Evolutionary conservation across 2,888 invertebrate genomes (phyloP).

Genomic region (Pachliopta kotzebuea): DNA sequence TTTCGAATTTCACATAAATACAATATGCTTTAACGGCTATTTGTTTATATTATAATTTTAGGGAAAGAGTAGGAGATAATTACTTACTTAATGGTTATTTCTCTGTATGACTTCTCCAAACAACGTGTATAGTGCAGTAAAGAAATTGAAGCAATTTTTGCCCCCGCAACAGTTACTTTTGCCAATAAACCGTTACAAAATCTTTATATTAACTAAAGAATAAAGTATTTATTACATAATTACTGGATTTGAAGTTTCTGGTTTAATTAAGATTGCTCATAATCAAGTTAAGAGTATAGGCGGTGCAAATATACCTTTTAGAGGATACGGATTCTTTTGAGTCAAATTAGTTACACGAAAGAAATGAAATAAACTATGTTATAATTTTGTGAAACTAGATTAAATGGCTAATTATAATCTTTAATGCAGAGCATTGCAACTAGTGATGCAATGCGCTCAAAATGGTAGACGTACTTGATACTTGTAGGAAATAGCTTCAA

Average conservation of each 20-base stretch:
- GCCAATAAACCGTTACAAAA: no score
- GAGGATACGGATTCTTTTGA: neutral
- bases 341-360: neutral
- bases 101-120: neutral
- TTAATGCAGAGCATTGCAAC: slow-evolving; percentile 3
- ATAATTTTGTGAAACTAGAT: slow-evolving; percentile 6
- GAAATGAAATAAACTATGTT: neutral
- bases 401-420: slow-evolving; percentile 16
- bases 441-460: neutral
- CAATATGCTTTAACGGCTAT: no score
- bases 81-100: no score
- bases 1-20: no score
- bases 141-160: slow-evolving; percentile 12
- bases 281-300: no score
- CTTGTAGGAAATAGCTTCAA: neutral
- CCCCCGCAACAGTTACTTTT: neutral
- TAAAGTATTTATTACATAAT: no score
- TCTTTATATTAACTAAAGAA: no score
- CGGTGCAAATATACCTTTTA: no score
- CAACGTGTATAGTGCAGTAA: neutral
- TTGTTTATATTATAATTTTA: no score
- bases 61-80: no score
- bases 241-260: no score
- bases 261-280: no score
- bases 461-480: neutral